Conservation (phyloP, 2,888 invertebrate species). For the Eilema depressum region DNA sequence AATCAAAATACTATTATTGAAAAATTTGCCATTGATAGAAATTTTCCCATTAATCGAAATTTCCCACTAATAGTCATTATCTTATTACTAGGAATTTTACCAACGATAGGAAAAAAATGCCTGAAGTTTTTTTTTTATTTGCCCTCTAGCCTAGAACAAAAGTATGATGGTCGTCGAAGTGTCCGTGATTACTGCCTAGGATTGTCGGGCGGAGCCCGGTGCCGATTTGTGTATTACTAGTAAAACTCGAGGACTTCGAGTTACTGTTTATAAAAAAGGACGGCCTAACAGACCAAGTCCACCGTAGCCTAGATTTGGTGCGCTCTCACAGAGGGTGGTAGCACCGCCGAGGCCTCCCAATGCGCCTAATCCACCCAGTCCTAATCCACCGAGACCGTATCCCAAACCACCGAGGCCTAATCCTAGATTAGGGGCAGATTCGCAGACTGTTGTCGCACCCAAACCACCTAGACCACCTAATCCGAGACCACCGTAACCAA, state of each 20-base stretch:
- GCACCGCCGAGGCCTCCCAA: conserved; percentile 2
- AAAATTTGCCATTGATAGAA: neutral
- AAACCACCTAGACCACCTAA: conserved; percentile 24
- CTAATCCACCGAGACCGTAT: neutral
- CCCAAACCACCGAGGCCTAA: neutral
- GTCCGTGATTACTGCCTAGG: neutral
- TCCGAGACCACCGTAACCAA: neutral
- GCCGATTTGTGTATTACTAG: conserved; percentile 25
- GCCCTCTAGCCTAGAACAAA: conserved; percentile 16
- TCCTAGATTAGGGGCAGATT: conserved; percentile 47
- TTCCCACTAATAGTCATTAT: neutral
- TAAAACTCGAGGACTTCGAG: conserved; percentile 39
- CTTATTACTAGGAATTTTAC: neutral
- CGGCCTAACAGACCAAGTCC: conserved; percentile 38
- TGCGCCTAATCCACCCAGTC: neutral
- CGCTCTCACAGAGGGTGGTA: conserved; percentile 17
- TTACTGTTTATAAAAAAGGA: conserved; percentile 63
- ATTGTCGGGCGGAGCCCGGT: conserved; percentile 18
- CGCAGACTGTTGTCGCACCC: conserved; percentile 58
- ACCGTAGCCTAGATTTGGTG: conserved; percentile 3
- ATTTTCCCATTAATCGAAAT: neutral
- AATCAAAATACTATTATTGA: neutral
- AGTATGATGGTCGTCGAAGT: conserved; percentile 7
- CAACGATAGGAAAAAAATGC: neutral
- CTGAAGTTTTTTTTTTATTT: conserved; percentile 32